Base-by-base conservation (phyloP, 2,113 vertebrate species). In the Bufo bufo region DNA sequence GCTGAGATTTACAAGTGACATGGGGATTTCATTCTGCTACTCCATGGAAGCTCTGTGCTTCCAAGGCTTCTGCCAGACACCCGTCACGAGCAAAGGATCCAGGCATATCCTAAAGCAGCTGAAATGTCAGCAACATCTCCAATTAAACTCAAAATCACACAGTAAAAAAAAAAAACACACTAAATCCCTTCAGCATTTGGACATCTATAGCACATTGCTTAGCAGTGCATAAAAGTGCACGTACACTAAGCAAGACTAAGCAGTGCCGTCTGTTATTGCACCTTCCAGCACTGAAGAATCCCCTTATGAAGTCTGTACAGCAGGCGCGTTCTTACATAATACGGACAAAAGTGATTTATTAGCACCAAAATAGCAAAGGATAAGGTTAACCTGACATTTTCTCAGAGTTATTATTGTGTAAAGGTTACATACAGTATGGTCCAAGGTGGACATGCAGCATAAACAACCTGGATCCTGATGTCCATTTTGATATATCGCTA, bases 1-100 rank as follows among this genome's bases (percentile, higher is more conserved):
- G 61, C 4, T 66, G 61, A 83, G 81, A 66, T 83, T 16, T 69
- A 83, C 20, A 83, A 66, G 63, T 23, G 61, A 83, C 81, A 83
- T 23, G 61, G 20, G 61, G 81, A 85, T 52, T 84, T 69, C 33
- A 85, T 58, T 13, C 2, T 90, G 79, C 13, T 47, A 77, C 12
- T 87, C 86, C 7, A 87, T 85, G 90, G 72, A 90, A 65, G 49
- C 45, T 83, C 85, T 85, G 14, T n/a, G 3, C 84, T 86, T 87
- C 90, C 77, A 69, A 72, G 33, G 14, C 23, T 61, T 47, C 43
- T 77, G 84, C 33, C 33, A 74, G 72, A 85, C 45, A 79, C 58
- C 17, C 54, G 33, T 59, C 43, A 47, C 56, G 12, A 78, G 58
- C 14, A 78, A 66, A 86, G 7, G 78, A 77, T 78, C 19, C 58